Percentiles rank a stretch among this genome's conserved stretches.
Evolutionary conservation across 2,113 vertebrate genomes (phyloP).

Genomic region (Hemiprocne comata): DNA sequence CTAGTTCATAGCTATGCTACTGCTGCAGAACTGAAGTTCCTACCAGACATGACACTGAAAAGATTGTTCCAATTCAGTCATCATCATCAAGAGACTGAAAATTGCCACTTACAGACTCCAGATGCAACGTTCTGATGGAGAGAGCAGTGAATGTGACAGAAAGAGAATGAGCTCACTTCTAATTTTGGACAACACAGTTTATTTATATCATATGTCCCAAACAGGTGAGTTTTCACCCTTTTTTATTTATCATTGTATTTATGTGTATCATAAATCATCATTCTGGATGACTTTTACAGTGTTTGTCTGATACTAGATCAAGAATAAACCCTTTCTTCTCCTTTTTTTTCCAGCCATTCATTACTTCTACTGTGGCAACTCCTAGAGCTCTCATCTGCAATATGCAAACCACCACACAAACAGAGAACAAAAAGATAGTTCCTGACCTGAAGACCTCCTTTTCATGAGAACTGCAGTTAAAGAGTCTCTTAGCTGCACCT

Average conservation of each 20-base stretch:
- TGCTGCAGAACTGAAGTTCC: neutral
- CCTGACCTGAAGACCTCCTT: neutral
- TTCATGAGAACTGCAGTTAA: neutral
- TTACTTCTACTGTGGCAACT: neutral
- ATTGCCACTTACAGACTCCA: neutral
- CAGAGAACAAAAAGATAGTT: neutral
- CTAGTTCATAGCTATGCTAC: neutral
- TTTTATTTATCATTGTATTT: neutral
- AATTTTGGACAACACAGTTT: neutral
- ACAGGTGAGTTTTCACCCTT: neutral
- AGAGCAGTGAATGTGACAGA: neutral
- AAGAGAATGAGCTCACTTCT: neutral
- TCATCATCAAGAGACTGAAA: neutral
- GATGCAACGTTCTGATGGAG: neutral
- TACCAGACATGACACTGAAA: neutral
- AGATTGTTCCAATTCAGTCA: accelerated
- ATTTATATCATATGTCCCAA: neutral
- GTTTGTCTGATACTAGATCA: neutral
- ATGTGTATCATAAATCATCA: neutral
- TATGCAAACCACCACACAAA: neutral
- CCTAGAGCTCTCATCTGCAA: neutral
- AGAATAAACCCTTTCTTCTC: neutral
- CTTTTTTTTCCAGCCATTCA: neutral
- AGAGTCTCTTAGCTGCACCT: neutral
- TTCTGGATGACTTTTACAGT: neutral